phyloP scores from a whole-genome alignment of 1,140 invertebrate genomes.

The Zaprionus capensis region DNA sequence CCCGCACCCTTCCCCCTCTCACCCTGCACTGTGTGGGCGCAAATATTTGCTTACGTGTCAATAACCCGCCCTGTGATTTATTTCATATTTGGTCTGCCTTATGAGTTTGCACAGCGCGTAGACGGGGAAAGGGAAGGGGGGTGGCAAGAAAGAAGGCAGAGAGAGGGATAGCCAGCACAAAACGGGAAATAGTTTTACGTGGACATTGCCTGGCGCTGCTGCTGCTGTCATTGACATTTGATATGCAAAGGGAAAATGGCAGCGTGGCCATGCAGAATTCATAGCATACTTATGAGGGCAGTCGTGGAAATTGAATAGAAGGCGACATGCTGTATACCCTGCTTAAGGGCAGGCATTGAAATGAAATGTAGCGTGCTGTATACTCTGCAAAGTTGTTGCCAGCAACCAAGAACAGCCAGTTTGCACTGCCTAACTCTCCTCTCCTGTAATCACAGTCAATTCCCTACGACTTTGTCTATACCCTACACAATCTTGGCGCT shows the following conservation, averaged over 20 bases:
- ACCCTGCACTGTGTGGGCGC: constrained; percentile 37
- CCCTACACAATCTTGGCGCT: constrained; percentile 45
- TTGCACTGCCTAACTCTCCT: too few relatives aligned
- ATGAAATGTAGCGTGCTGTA: too few relatives aligned
- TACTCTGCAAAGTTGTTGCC: neutral
- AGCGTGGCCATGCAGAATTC: constrained; percentile 51
- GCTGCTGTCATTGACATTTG: constrained; percentile 77
- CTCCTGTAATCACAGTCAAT: neutral
- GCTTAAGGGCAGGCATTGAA: too few relatives aligned
- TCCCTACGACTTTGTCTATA: neutral
- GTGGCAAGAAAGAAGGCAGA: neutral
- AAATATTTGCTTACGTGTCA: constrained; percentile 82
- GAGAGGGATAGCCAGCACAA: neutral
- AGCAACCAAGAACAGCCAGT: neutral
- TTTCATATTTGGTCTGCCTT: constrained; percentile 74
- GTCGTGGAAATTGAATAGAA: neutral
- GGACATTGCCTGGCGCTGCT: constrained; percentile 15
- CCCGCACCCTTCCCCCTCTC: neutral
- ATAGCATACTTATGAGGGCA: constrained; percentile 77
- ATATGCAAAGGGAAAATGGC: constrained; percentile 50
- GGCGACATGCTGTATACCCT: too few relatives aligned
- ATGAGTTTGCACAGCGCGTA: constrained; percentile 28
- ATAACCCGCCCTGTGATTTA: constrained; percentile 81
- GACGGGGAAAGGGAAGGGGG: neutral
- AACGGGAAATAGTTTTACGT: constrained; percentile 66